phyloP scores from a whole-genome alignment of 1,140 invertebrate genomes.

The Lepidurus arcticus region DNA sequence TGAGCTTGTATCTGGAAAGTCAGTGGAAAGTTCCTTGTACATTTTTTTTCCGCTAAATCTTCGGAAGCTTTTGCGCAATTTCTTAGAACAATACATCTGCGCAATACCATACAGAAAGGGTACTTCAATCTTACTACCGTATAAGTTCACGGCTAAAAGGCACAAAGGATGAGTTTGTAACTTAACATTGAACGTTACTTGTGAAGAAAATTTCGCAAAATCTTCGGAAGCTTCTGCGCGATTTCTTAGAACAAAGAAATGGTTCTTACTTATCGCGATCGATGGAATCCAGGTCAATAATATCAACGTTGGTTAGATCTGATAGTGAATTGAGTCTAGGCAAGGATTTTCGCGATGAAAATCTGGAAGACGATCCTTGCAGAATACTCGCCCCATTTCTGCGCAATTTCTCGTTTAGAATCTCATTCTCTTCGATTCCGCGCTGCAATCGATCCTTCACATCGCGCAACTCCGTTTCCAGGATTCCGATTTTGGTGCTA shows the following conservation, averaged over 20 bases:
- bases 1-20: no score
- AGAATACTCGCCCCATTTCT: conserved; percentile 48
- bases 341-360: conserved; percentile 34
- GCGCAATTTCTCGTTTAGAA: conserved; percentile 59
- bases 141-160: no score
- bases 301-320: conserved; percentile 72
- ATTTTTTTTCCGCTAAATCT: no score
- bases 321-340: conserved; percentile 59
- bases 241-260: not conserved
- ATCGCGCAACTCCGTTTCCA: conserved; percentile 34
- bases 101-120: no score
- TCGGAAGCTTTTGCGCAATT: no score
- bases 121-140: no score
- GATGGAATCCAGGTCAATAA: conserved; percentile 63
- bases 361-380: conserved; percentile 49
- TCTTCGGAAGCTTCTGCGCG: no score
- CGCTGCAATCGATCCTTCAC: conserved; percentile 46
- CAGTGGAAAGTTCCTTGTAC: no score
- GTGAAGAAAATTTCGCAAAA: no score
- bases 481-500: conserved; percentile 42
- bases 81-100: no score
- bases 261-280: conserved; percentile 58
- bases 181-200: no score
- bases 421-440: conserved; percentile 71
- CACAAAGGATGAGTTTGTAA: no score